These are phyloP conservation scores for Sminthopsis crassicaudata DNA, from an alignment of 2,113 vertebrate genomes.

Conservation along the genomic window DNA sequence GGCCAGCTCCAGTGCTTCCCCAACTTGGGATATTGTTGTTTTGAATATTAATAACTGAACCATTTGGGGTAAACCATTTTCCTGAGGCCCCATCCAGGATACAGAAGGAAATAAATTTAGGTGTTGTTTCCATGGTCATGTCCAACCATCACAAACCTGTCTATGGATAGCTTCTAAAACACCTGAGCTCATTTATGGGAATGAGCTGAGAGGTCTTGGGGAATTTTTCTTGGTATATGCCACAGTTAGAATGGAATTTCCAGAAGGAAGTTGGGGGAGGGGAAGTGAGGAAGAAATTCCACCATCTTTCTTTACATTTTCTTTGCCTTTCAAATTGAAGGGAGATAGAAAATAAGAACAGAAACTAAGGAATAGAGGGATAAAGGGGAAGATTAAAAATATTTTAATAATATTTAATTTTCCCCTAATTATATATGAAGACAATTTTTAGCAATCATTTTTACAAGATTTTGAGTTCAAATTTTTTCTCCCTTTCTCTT, in stretches of 20 bases:
- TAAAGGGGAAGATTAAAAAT: neutral
- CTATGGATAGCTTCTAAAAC: neutral
- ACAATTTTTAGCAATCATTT: no score
- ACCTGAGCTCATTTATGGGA: neutral
- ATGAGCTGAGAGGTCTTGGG: neutral
- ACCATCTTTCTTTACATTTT: slow-evolving; percentile 6
- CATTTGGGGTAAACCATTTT: neutral
- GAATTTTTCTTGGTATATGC: slow-evolving; percentile 27
- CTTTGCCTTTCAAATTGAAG: slow-evolving; percentile 46
- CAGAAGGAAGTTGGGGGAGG: neutral
- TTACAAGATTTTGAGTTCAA: no score
- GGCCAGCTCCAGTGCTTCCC: neutral
- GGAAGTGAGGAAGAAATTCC: neutral
- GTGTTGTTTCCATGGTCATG: neutral
- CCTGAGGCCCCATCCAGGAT: neutral
- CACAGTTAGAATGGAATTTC: slow-evolving; percentile 2
- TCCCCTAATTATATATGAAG: no score
- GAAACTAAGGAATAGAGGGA: slow-evolving; percentile 27
- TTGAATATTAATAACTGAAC: neutral
- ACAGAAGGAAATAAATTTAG: neutral
- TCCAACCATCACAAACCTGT: neutral
- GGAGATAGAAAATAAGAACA: slow-evolving; percentile 49
- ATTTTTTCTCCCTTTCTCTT: no score
- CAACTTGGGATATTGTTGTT: neutral
- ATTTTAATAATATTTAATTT: no score